Evolutionary conservation across 1,140 invertebrate species (phyloP).

Genomic region (Diorhabda sublineata): DNA sequence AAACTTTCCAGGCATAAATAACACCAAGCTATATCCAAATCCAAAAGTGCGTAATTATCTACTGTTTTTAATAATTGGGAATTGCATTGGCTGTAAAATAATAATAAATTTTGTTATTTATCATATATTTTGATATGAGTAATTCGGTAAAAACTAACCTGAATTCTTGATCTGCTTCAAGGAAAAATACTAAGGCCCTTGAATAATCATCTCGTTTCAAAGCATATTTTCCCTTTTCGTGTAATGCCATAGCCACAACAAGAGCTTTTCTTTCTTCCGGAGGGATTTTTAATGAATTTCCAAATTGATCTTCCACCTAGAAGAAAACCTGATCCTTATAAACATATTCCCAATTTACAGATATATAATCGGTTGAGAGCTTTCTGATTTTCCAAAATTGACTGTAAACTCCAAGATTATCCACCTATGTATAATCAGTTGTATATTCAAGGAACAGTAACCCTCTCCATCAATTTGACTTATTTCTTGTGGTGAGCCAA

Average conservation of each 20-base stretch:
- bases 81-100: constrained; percentile 57
- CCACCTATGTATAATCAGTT: too few relatives aligned
- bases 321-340: not conserved
- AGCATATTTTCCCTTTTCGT: constrained; percentile 69
- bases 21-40: constrained; percentile 82
- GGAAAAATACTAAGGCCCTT: constrained; percentile 63
- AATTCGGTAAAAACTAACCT: constrained; percentile 47
- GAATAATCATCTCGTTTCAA: constrained; percentile 62
- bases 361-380: too few relatives aligned
- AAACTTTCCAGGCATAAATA: constrained; percentile 71
- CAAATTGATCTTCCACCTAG: constrained; percentile 74
- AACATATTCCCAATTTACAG: too few relatives aligned
- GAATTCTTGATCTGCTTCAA: constrained; percentile 74
- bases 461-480: too few relatives aligned
- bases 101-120: not conserved
- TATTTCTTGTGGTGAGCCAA: too few relatives aligned
- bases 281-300: constrained; percentile 65
- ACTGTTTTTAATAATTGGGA: constrained; percentile 63
- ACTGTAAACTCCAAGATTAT: too few relatives aligned
- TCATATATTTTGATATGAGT: not conserved
- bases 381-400: too few relatives aligned
- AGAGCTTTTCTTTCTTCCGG: constrained; percentile 61
- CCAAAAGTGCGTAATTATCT: constrained; percentile 77
- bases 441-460: too few relatives aligned
- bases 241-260: constrained; percentile 68